phyloP scores from a whole-genome alignment of 2,797 vertebrate genomes.

The Myotis daubentonii region DNA sequence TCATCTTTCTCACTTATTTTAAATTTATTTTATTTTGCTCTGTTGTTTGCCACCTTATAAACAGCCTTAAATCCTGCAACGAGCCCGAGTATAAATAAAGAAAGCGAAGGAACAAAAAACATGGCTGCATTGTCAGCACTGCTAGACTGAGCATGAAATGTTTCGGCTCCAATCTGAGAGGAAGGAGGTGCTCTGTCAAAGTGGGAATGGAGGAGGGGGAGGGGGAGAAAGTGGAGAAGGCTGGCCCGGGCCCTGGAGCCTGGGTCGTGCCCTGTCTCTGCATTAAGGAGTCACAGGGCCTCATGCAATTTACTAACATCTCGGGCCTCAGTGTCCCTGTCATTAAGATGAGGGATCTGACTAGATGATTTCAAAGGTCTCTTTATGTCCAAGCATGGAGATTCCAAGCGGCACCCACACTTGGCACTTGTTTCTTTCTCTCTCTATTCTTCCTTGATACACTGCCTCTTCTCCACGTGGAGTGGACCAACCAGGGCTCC shows the following conservation, averaged over 20 bases:
- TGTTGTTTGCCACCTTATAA: slow-evolving; percentile 50
- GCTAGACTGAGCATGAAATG: neutral
- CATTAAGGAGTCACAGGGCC: neutral
- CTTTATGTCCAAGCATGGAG: neutral
- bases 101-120: slow-evolving; percentile 54
- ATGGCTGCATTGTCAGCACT: neutral
- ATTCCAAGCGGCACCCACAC: neutral
- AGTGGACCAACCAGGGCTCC: neutral
- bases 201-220: neutral
- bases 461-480: neutral
- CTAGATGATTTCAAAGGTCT: neutral
- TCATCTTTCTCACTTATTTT: slow-evolving; percentile 57
- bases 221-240: neutral
- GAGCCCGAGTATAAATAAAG: slow-evolving; percentile 64
- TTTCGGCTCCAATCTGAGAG: neutral
- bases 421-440: neutral
- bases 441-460: neutral
- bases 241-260: neutral
- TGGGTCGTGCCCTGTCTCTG: neutral
- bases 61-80: slow-evolving; percentile 62
- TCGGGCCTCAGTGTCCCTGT: neutral
- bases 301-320: neutral
- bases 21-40: slow-evolving; percentile 55
- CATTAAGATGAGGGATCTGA: neutral
- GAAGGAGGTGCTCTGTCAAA: neutral